phyloP scores from a whole-genome alignment of 2,888 invertebrate genomes.

The Litoditis marina region DNA sequence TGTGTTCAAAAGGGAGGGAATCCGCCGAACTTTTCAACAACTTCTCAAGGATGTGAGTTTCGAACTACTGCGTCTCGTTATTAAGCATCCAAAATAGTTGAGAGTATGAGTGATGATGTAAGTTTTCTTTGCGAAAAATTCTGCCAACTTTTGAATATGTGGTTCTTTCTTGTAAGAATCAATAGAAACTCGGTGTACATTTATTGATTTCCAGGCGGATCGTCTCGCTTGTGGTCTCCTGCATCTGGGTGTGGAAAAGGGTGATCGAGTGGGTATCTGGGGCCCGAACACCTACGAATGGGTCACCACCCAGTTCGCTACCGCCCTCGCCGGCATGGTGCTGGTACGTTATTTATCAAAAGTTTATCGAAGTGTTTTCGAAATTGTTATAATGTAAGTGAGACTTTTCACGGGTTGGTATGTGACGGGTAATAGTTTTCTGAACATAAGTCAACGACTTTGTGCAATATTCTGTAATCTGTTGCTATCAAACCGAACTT shows the following conservation, averaged over 20 bases:
- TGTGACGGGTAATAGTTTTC: too few relatives aligned
- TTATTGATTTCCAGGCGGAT: too few relatives aligned
- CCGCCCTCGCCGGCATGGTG: constrained; percentile 73
- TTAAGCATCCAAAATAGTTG: too few relatives aligned
- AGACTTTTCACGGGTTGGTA: too few relatives aligned
- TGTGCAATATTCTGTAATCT: too few relatives aligned
- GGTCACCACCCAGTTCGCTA: constrained; percentile 74
- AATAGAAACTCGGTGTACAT: too few relatives aligned
- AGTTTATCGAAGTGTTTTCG: background rate
- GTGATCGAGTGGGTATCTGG: constrained; percentile 78
- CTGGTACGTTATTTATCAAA: constrained; percentile 70
- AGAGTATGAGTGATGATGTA: too few relatives aligned
- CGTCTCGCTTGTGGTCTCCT: constrained; percentile 73
- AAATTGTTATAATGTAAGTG: too few relatives aligned
- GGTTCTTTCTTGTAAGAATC: too few relatives aligned
- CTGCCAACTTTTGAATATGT: background rate
- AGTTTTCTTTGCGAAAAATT: background rate
- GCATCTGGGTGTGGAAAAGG: constrained; percentile 72
- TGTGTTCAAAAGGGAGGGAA: constrained; percentile 55
- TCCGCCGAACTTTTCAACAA: constrained; percentile 55
- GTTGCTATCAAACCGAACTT: too few relatives aligned
- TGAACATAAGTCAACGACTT: too few relatives aligned
- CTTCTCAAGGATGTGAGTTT: constrained; percentile 53
- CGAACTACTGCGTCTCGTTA: too few relatives aligned
- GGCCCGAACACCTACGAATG: constrained; percentile 76